Percentiles rank a stretch among this genome's conserved stretches.
Evolutionary conservation across 2,888 invertebrate species (phyloP).

Genomic region (Tenthredo livida): DNA sequence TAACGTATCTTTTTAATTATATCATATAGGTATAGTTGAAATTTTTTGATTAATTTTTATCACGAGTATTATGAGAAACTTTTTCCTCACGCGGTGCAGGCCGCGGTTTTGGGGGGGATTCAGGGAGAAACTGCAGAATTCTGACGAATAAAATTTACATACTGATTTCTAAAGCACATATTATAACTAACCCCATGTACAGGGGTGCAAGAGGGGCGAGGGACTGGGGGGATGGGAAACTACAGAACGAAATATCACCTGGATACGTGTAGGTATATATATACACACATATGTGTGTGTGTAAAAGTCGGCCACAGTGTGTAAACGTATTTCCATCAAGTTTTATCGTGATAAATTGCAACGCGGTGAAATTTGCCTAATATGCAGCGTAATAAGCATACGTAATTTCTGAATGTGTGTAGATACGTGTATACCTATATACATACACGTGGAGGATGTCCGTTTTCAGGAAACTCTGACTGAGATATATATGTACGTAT

Average conservation of each 20-base stretch:
- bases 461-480: not conserved
- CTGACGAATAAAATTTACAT: not conserved
- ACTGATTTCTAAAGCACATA: slow-evolving; percentile 7
- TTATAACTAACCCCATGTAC: not conserved
- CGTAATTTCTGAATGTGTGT: slow-evolving; percentile 9
- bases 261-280: not conserved
- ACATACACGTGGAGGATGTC: not conserved
- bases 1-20: not conserved
- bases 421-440: not conserved
- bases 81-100: too few species aligned
- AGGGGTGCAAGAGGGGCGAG: not conserved
- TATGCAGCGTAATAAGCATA: slow-evolving; percentile 51
- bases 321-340: slow-evolving; percentile 46
- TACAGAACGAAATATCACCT: not conserved
- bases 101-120: not conserved
- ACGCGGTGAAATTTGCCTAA: slow-evolving; percentile 65
- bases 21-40: too few species aligned
- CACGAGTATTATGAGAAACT: not conserved
- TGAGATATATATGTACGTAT: not conserved
- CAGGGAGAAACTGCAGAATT: not conserved
- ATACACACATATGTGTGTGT: not conserved
- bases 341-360: slow-evolving; percentile 63
- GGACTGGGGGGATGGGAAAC: not conserved
- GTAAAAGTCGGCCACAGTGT: not conserved
- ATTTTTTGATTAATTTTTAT: not conserved